Evolutionary conservation across 2,888 invertebrate genomes (phyloP), one percentile per base, ranked within the genome.

Genomic region (Athrips mouffetella): DNA sequence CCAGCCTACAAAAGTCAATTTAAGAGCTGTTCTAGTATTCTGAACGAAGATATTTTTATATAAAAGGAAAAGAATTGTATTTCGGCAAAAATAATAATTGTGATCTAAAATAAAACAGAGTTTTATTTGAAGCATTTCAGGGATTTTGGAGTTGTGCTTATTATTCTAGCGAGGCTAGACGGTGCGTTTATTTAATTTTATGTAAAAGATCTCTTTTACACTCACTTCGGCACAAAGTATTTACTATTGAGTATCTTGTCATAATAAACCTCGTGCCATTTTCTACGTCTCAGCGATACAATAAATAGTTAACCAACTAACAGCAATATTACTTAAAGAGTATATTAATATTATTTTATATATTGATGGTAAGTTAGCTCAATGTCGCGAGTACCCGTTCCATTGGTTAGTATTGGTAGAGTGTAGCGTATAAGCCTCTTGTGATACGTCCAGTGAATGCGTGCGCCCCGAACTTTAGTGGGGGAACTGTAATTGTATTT

Each of bases 61-160:
- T 55, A 21, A 37, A 68, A 63, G 67, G 76, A 70, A 66, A 73
- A 68, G 58, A 62, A 69, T 69, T 85, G 80, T 85, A 86, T 76
- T 76, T 70, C 74, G 63, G 73, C 73, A 69, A 67, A 77, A 79
- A 78, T 79, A 80, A 81, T 80, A 74, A 76, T 82, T 85, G 86
- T 87, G 84, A 86, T 86, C 70, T 76, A 62, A 70, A 50, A 85
- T 86, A 84, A 87, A 87, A 87, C 86, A 82, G 83, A 88, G 86
- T 88, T 88, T 88, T 86, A 87, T 87, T 87, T 87, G 75, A 74
- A 79, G 79, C 80, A 79, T 85, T 85, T 86, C 80, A 81, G 80
- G 82, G 76, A 80, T 75, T 73, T 79, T 75, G 71, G 80, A 74
- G 80, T 82, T 76, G 85, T 82, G 86, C 81, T 80, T 78, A 65